Conservation (phyloP, 2,113 vertebrate genomes). For the Amazona guildingii region DNA sequence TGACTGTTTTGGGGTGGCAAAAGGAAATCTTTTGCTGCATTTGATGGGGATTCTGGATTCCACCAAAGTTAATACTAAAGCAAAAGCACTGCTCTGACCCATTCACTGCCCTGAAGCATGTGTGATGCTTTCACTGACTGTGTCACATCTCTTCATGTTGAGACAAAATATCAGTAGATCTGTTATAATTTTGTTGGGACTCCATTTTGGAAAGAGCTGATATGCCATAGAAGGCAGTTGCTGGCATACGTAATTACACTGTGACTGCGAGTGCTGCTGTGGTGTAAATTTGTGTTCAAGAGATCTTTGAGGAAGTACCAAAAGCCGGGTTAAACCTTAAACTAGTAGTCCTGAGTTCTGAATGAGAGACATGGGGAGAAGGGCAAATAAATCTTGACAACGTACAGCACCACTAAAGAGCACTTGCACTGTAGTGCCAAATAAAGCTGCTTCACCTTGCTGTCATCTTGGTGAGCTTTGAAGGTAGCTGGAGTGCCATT, state of each 20-base stretch:
- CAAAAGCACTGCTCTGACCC: not conserved
- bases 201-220: conserved; percentile 25
- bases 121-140: not conserved
- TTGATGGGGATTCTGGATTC: conserved; percentile 26
- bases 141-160: conserved; percentile 30
- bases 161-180: conserved; percentile 41
- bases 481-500: not conserved
- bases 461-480: not conserved
- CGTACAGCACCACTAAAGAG: not conserved
- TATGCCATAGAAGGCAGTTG: not conserved
- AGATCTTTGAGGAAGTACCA: not conserved
- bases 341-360: not conserved
- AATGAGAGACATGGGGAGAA: not conserved
- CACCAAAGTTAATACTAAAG: conserved; percentile 1
- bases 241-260: not conserved
- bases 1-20: not conserved
- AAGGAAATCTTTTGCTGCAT: not conserved
- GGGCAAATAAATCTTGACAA: not conserved
- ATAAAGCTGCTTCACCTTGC: not conserved
- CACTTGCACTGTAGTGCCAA: not conserved
- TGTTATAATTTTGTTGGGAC: conserved; percentile 31
- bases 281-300: not conserved
- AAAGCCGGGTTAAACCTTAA: not conserved
- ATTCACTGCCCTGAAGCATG: not conserved
- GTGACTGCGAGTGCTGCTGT: not conserved